Evolutionary conservation across 2,888 invertebrate genomes (phyloP).

Genomic region (Scelioninae gen. 2): DNA sequence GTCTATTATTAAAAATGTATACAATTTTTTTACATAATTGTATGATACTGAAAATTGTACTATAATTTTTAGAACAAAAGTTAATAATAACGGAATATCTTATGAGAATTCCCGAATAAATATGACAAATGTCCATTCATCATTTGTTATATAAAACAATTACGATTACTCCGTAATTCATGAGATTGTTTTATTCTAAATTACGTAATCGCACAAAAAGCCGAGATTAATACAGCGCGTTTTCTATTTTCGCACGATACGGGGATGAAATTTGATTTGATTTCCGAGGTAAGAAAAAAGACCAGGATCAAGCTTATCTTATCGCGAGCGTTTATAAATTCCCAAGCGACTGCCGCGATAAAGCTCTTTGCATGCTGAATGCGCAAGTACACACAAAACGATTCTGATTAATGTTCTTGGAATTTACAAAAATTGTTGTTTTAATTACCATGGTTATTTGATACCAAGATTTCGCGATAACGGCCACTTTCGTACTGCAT

Average conservation of each 20-base stretch:
- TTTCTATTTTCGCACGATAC: slow-evolving; percentile 21
- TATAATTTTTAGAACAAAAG: too few species aligned
- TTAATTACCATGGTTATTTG: slow-evolving; percentile 50
- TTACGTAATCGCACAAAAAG: too few species aligned
- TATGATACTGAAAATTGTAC: too few species aligned
- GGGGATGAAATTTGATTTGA: slow-evolving; percentile 56
- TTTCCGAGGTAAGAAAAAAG: slow-evolving; percentile 39
- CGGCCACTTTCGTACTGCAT: slow-evolving; percentile 42
- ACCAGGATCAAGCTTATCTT: slow-evolving; percentile 59
- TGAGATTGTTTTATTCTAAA: too few species aligned
- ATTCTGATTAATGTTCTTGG: slow-evolving; percentile 54
- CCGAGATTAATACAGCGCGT: not conserved
- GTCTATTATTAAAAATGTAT: too few species aligned
- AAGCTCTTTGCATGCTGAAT: slow-evolving; percentile 55
- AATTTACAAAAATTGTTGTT: slow-evolving; percentile 48
- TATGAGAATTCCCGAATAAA: too few species aligned
- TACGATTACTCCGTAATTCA: too few species aligned
- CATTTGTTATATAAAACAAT: too few species aligned
- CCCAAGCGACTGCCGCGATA: slow-evolving; percentile 56
- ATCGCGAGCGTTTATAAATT: slow-evolving; percentile 62
- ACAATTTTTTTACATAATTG: too few species aligned
- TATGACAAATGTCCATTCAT: too few species aligned
- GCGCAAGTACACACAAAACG: slow-evolving; percentile 47
- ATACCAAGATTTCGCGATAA: slow-evolving; percentile 43
- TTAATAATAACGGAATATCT: too few species aligned